phyloP scores from a whole-genome alignment of 92 coral and sea anemone genomes.

The Porites cylindrica region DNA sequence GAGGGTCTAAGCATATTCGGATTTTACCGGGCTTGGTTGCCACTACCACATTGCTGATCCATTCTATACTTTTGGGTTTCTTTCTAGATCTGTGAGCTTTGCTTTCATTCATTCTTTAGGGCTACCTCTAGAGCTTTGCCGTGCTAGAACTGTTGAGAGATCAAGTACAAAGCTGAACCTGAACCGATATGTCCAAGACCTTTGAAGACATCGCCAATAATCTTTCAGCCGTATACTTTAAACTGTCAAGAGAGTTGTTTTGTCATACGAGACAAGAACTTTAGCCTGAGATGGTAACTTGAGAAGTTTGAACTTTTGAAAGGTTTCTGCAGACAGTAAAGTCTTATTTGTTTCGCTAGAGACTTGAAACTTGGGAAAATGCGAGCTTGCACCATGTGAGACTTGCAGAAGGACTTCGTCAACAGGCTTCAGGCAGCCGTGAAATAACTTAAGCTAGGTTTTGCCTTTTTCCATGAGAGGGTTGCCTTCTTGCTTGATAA shows the following conservation, averaged over 20 bases:
- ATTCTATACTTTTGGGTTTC: slow-evolving; percentile 62
- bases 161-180: slow-evolving; percentile 7
- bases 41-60: slow-evolving; percentile 61
- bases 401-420: slow-evolving; percentile 13
- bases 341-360: slow-evolving; percentile 41
- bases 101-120: slow-evolving; percentile 51
- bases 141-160: slow-evolving; percentile 32
- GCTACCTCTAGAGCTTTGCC: slow-evolving; percentile 36
- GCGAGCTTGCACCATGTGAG: no score
- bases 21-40: slow-evolving; percentile 63
- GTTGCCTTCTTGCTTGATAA: slow-evolving; percentile 3
- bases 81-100: slow-evolving; percentile 60
- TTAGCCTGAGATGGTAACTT: slow-evolving; percentile 20
- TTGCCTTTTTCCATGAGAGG: slow-evolving; percentile 11
- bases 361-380: slow-evolving; percentile 32
- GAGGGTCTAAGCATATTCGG: slow-evolving; percentile 50
- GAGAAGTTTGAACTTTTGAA: slow-evolving; percentile 43
- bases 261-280: background rate
- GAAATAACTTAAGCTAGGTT: slow-evolving; percentile 48
- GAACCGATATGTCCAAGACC: slow-evolving; percentile 57
- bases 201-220: slow-evolving; percentile 26
- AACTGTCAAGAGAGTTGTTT: slow-evolving; percentile 21
- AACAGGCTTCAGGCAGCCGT: slow-evolving; percentile 31
- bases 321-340: slow-evolving; percentile 58
- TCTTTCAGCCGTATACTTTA: slow-evolving; percentile 21